Base-by-base conservation (phyloP, 2,113 vertebrate species). In the Propithecus coquereli region DNA sequence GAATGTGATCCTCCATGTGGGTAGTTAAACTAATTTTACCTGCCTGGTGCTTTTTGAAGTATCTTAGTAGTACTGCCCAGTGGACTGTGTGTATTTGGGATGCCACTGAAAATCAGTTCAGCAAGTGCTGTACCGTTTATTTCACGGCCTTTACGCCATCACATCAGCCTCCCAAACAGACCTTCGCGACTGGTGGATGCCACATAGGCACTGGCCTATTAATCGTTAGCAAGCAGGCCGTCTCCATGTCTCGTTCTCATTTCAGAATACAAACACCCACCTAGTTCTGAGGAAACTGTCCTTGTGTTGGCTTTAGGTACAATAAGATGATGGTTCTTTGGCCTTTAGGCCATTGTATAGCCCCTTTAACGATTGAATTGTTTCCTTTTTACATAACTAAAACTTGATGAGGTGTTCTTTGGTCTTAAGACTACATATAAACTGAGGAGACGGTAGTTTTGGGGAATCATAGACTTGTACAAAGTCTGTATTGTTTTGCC, bases 1-100 rank as follows among this genome's bases (percentile, higher is more conserved):
- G 91, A 94, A 40, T 85, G 93, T 77, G 94, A 57, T 45, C 83
- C 52, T 96, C 87, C 82, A 30, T 77, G 87, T 86, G 83, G 96
- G 93, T 89, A 70, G 90, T 71, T 76, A 81, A 92, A 74, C 81
- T 63, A 13, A 68, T 81, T 87, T 57, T 76, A 32, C 82, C 90
- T 91, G 73, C 43, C 52, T 12, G 66, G 45, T 71, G 43, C 25
- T 92, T 66, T 68, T 54, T 86, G 40, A 88, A 82, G 25, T 77
- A 23, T 43, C 70, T 57, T 63, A 63, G 52, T 34, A 25, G 3
- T 43, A 61, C 50, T 34, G 47, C 32, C 32, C 37, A 68, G 6
- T 37, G 37, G 52, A 40, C 50, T 25, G 10, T 76, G 52, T 65
- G 52, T 81, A 20, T 25, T 30, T 59, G 59, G 45, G 20, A 40